A percentile compares a stretch with the other conserved stretches of the same genome.
These are phyloP conservation scores for Pseudotriccus pelzelni DNA, from an alignment of 2,797 vertebrate genomes.

Conservation along the genomic window DNA sequence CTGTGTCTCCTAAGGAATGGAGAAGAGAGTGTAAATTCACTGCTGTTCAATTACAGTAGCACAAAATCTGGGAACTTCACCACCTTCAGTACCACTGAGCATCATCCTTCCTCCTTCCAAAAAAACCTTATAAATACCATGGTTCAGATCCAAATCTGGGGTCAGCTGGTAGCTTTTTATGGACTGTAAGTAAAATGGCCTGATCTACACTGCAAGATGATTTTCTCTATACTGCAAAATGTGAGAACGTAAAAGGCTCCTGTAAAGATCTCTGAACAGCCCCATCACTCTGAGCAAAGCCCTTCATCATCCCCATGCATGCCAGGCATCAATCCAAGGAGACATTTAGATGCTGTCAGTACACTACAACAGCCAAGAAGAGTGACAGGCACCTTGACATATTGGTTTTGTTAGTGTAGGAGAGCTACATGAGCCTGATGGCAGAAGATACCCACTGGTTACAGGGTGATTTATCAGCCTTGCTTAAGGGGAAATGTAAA, in stretches of 20 bases:
- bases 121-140: background rate
- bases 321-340: background rate
- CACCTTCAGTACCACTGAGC: background rate
- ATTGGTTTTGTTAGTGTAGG: background rate
- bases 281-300: background rate
- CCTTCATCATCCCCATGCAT: fast-evolving
- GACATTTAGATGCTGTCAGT: background rate
- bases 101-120: background rate
- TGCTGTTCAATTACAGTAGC: background rate
- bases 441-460: background rate
- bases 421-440: background rate
- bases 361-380: background rate
- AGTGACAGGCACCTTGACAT: background rate
- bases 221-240: background rate
- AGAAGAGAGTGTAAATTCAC: background rate
- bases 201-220: background rate
- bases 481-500: background rate
- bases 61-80: background rate
- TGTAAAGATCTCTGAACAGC: background rate
- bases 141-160: background rate
- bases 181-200: background rate
- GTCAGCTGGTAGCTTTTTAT: background rate
- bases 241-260: background rate
- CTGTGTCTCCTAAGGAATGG: background rate
- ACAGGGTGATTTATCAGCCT: background rate